These are phyloP conservation scores for Dryadula phaetusa DNA, from an alignment of 2,888 invertebrate genomes.

Conservation along the genomic window DNA sequence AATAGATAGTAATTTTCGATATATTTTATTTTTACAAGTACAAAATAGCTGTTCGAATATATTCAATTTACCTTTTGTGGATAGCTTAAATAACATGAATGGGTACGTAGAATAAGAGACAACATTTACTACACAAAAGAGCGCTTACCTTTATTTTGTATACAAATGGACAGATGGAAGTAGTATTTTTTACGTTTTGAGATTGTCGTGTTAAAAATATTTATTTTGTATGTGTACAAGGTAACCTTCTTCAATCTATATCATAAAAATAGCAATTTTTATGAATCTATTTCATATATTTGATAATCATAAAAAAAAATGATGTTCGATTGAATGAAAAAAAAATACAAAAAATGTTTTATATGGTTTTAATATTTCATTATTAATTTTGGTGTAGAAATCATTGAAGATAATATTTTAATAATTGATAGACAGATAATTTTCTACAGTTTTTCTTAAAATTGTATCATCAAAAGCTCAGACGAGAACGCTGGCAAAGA, in stretches of 20 bases:
- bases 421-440: too few species aligned
- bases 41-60: conserved; percentile 5
- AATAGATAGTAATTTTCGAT: neutral
- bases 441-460: too few species aligned
- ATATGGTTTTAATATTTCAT: too few species aligned
- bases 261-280: too few species aligned
- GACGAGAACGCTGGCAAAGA: too few species aligned
- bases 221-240: neutral
- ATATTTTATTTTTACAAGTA: conserved; percentile 10
- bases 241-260: neutral
- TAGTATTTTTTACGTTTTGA: neutral
- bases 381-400: too few species aligned
- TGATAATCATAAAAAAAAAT: too few species aligned
- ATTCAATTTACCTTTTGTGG: neutral
- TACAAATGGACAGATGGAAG: conserved; percentile 1
- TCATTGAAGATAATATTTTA: too few species aligned
- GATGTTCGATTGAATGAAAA: too few species aligned
- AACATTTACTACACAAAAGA: conserved; percentile 16
- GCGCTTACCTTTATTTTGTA: conserved; percentile 11
- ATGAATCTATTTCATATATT: too few species aligned
- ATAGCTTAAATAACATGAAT: conserved; percentile 13
- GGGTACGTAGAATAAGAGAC: conserved; percentile 12
- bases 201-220: neutral
- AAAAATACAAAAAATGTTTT: too few species aligned
- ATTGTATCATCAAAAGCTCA: too few species aligned